These are phyloP conservation scores for Hydrocynus forskahlii DNA, from an alignment of 2,797 vertebrate species.

Conservation along the genomic window DNA sequence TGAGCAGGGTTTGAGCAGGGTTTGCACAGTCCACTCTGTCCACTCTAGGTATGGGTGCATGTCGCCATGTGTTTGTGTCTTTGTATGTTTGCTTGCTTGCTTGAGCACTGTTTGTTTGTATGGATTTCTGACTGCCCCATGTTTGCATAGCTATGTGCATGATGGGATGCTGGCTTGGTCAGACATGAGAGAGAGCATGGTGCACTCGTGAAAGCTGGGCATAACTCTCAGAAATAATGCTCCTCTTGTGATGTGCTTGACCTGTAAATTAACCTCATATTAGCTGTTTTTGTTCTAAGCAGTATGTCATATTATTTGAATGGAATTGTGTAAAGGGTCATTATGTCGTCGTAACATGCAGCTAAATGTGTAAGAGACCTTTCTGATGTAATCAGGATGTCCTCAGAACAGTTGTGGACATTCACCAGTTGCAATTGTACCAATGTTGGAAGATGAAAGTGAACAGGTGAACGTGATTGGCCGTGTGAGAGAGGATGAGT, in stretches of 20 bases:
- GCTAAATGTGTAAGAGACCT: background rate
- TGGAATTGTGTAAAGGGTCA: background rate
- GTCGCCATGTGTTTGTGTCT: constrained; percentile 42
- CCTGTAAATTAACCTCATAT: constrained; percentile 4
- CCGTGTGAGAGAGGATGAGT: background rate
- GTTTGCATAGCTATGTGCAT: constrained; percentile 27
- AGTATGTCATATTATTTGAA: constrained; percentile 1
- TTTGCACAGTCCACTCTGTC: constrained; percentile 37
- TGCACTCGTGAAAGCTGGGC: constrained; percentile 28
- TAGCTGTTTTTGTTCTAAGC: background rate
- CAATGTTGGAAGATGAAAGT: no score
- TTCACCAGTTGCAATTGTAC: background rate
- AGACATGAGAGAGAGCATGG: constrained; percentile 35
- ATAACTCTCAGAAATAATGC: constrained; percentile 17
- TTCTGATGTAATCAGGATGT: background rate
- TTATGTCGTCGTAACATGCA: background rate
- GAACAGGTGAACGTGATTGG: no score
- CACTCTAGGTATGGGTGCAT: constrained; percentile 40
- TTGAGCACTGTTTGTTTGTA: constrained; percentile 32
- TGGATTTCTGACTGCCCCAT: constrained; percentile 23
- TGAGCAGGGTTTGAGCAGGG: constrained; percentile 27
- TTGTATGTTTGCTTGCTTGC: constrained; percentile 42
- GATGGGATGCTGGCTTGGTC: constrained; percentile 23
- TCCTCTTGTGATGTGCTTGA: constrained; percentile 17
- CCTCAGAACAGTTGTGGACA: background rate